phyloP scores from a whole-genome alignment of 2,113 vertebrate genomes.

The Sciurus niger region DNA sequence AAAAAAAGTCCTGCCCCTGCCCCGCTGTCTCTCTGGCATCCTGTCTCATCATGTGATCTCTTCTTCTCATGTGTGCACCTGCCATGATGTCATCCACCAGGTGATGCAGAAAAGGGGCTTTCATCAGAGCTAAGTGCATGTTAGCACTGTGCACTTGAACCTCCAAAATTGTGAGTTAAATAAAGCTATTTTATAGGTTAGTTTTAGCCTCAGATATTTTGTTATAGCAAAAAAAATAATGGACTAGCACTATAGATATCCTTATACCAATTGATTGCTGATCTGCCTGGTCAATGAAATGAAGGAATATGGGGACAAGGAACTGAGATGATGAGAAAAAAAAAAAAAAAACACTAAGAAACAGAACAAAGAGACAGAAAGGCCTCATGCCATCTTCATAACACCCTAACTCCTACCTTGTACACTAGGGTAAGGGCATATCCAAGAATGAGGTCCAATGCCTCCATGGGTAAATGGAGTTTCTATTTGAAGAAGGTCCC shows the following conservation, averaged over 20 bases:
- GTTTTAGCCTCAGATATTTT: background rate
- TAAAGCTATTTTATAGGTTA: background rate
- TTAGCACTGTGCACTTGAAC: too few relatives aligned
- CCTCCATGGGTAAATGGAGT: background rate
- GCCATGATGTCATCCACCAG: too few relatives aligned
- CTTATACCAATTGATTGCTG: too few relatives aligned
- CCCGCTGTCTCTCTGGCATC: too few relatives aligned
- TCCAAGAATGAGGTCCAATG: too few relatives aligned
- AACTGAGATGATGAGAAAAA: background rate
- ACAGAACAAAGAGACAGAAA: background rate
- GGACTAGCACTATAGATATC: too few relatives aligned
- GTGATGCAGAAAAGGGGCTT: background rate
- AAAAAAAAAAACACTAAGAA: background rate
- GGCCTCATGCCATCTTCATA: background rate
- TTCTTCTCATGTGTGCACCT: background rate
- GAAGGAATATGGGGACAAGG: background rate
- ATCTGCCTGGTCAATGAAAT: background rate
- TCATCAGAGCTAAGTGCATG: background rate
- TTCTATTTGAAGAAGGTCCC: background rate
- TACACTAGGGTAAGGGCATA: background rate
- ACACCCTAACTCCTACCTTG: accelerated
- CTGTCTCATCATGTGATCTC: too few relatives aligned
- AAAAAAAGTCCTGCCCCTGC: background rate
- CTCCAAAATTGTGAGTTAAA: background rate
- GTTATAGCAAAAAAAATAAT: background rate